Conservation (phyloP, 2,113 vertebrate species). For the Paratilapia polleni region DNA sequence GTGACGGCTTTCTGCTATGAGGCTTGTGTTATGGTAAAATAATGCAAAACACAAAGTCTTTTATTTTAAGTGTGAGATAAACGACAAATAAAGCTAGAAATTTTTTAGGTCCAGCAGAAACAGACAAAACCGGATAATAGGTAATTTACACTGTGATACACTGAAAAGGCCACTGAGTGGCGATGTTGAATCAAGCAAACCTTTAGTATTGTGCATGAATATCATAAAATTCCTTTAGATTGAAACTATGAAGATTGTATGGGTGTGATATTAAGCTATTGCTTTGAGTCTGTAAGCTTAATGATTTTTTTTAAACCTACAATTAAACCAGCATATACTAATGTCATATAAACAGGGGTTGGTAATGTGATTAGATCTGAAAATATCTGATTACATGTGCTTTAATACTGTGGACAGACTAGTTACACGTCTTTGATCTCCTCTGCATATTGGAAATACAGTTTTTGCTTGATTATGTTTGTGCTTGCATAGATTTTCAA, state of each 20-base stretch:
- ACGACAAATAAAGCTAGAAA: neutral
- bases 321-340: neutral
- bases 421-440: neutral
- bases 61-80: neutral
- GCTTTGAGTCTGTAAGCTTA: rapidly evolving
- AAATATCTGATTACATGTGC: neutral
- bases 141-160: slow-evolving; percentile 8
- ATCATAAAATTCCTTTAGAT: neutral
- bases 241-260: neutral
- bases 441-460: neutral
- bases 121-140: neutral
- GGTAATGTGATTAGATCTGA: neutral
- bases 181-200: slow-evolving; percentile 6
- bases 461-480: neutral
- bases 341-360: neutral
- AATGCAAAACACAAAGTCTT: too few species aligned
- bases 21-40: neutral
- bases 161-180: slow-evolving; percentile 35
- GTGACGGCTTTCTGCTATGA: neutral
- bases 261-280: neutral
- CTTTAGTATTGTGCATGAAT: neutral
- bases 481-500: neutral
- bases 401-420: neutral
- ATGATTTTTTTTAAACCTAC: too few species aligned
- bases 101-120: neutral